Evolutionary conservation across 2,888 invertebrate genomes (phyloP), one percentile per base, ranked within the genome.

Genomic region (Ophraella communa): DNA sequence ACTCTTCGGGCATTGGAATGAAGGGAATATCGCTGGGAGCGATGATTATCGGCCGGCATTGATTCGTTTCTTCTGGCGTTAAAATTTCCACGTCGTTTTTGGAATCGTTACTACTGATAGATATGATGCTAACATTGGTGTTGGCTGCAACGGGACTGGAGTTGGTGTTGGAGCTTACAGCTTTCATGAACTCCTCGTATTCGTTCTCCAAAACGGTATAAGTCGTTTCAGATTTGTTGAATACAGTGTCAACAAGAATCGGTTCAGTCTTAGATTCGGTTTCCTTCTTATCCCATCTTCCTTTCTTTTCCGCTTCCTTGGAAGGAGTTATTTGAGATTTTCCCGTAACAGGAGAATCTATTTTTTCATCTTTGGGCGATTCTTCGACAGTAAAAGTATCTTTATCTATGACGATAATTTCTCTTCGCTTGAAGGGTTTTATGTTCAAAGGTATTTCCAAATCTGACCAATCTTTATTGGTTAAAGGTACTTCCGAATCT

Each of bases 111-210:
- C 51, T 55, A 33, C 51, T 56, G 3, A 53, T n/a, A 10, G 62
- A 52, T 45, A 56, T 61, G 14, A 53, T 24, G 20, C 33, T 59
- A 18, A 39, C 39, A 27, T 65, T 39, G 8, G 11, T 14, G 33
- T 23, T 42, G 51, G 53, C 45, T 11, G n/a, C 10, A 11, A 11
- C 2, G 49, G 17, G 35, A 21, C 4, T 20, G 4, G 17, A n/a
- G 10, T 23, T 67, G 53, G 75, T 72, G 63, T 81, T 81, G 21
- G 79, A 78, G 54, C 80, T 81, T 1, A 86, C 84, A 69, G 85
- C 85, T 75, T 86, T 86, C 80, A 87, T 84, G 67, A 87, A 87
- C 71, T 87, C 85, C 72, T 87, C 87, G 67, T 87, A 87, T 71
- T 86, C 86, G 55, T 78, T 78, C 68, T 82, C 82, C 11, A 82